Base-by-base conservation (phyloP, 2,113 vertebrate species). In the Panthera uncia region DNA sequence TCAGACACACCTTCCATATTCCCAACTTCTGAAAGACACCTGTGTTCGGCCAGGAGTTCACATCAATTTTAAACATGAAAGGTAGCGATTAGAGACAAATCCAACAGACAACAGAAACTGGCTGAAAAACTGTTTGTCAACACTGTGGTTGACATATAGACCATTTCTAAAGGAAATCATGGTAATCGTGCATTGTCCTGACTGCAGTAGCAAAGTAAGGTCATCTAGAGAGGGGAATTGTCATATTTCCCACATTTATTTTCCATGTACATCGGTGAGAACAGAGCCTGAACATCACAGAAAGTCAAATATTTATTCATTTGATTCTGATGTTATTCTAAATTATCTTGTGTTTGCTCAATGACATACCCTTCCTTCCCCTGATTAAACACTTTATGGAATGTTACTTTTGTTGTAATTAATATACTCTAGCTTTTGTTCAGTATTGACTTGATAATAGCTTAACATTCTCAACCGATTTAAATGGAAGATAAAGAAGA, bases 281-380 rank as follows among this genome's bases (percentile, higher is more conserved):
- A 63, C 14, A 45, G 33, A 4, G 5, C 41, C 5, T n/a, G 3
- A 0, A 29, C 4, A 81, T 66, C 19, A 89, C 0, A 81, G 79
- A 76, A 98, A 94, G 66, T 71, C n/a, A 89, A 98, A 89, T 69
- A 95, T 95, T 87, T 95, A 89, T 89, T 91, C 71, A 86, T 66
- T 92, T 74, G 18, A 68, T 79, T 95, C 41, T 52, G 48, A 69
- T 71, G 11, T 27, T 6, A 97, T 82, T 96, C 88, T 87, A 41
- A 89, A 93, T 61, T 68, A 48, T 91, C 29, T 48, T 63, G 23
- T 61, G 73, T 76, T 96, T 98, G 21, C 25, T 85, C 27, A 90
- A 18, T 76, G 23, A 69, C 36, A 68, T 50, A 68, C 13, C 36
- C 12, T 14, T 61, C 65, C n/a, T 76, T 41, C 23, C 18, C 25